Conservation (phyloP, 2,113 vertebrate genomes). For the Zosterops japonicus region DNA sequence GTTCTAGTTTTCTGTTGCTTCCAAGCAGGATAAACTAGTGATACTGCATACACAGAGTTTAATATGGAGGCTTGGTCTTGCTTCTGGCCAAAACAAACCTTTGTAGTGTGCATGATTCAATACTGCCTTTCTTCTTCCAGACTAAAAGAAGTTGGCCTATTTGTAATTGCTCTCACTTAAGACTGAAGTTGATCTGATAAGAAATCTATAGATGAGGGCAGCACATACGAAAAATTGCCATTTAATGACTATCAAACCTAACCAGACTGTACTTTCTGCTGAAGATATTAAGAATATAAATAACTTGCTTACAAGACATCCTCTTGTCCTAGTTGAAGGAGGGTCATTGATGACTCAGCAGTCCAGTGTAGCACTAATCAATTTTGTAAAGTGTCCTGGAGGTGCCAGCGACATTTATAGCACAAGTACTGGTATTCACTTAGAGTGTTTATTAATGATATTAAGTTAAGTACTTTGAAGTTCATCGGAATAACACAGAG, state of each 20-base stretch:
- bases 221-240: background rate
- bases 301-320: conserved; percentile 21
- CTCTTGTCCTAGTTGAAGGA: conserved; percentile 36
- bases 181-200: background rate
- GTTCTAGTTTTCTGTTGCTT: background rate
- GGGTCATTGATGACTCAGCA: conserved; percentile 17
- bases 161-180: background rate
- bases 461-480: background rate
- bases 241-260: conserved; percentile 34
- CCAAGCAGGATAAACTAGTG: background rate
- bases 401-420: background rate
- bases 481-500: background rate
- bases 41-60: background rate
- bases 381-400: conserved; percentile 19
- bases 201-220: conserved; percentile 17
- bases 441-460: background rate
- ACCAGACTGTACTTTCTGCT: conserved; percentile 30
- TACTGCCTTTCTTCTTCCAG: background rate
- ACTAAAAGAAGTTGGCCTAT: background rate
- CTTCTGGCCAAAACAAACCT: background rate
- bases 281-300: conserved; percentile 35
- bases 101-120: background rate
- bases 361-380: conserved; percentile 31
- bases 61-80: background rate
- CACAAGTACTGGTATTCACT: background rate